A percentile compares a stretch with the other conserved stretches of the same genome.
These are phyloP conservation scores for Xyliphius kryptos DNA, from an alignment of 2,113 vertebrate species.

Conservation along the genomic window DNA sequence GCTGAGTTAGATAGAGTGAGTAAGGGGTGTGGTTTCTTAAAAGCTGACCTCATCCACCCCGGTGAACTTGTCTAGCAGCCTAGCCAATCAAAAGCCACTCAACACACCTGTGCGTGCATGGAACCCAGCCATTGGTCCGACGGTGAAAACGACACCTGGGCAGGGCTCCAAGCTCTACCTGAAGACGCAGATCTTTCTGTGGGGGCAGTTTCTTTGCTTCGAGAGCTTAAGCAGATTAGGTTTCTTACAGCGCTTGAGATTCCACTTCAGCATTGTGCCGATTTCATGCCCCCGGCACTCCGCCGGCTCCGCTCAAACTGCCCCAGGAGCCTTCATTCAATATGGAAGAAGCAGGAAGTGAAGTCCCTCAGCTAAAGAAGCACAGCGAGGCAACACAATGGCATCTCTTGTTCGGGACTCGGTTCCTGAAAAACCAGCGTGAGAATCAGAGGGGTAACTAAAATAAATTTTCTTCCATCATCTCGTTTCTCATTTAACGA, in stretches of 20 bases:
- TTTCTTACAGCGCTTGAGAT: conserved; percentile 36
- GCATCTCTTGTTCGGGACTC: conserved; percentile 44
- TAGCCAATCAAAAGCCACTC: conserved; percentile 66
- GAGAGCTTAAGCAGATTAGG: conserved; percentile 62
- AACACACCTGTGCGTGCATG: conserved; percentile 73
- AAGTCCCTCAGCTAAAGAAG: conserved; percentile 23
- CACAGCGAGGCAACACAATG: conserved; percentile 43
- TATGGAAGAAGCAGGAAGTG: conserved; percentile 42
- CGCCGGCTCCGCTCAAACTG: conserved; percentile 11
- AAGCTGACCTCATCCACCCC: conserved; percentile 44
- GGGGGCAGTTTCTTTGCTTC: conserved; percentile 63
- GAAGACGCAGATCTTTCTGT: conserved; percentile 75
- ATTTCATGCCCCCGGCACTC: conserved; percentile 12
- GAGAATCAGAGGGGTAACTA: conserved; percentile 44
- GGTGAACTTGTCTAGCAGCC: conserved; percentile 31
- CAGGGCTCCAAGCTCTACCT: conserved; percentile 70
- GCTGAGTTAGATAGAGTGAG: conserved; percentile 30
- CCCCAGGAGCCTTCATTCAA: conserved; percentile 20
- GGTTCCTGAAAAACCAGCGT: conserved; percentile 16
- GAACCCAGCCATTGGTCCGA: conserved; percentile 65
- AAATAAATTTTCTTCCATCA: conserved; percentile 3
- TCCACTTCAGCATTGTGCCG: conserved; percentile 25
- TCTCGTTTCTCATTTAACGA: conserved; percentile 1
- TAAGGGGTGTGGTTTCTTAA: conserved; percentile 38
- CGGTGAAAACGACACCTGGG: conserved; percentile 70